These are phyloP conservation scores for Mus pahari DNA, from an alignment of 2,113 vertebrate genomes.

Conservation along the genomic window DNA sequence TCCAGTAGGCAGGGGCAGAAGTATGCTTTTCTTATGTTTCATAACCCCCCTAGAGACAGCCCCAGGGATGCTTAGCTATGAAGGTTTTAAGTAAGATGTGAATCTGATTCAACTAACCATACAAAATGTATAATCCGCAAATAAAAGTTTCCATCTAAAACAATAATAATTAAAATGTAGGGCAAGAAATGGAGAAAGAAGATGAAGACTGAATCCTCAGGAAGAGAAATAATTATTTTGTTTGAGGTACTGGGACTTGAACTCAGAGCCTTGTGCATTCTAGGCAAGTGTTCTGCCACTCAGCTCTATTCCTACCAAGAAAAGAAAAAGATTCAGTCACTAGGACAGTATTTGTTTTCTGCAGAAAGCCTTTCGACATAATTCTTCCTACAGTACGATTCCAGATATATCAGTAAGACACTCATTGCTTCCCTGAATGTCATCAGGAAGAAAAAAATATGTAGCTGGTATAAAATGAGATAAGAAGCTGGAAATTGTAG, in stretches of 20 bases:
- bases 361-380: background rate
- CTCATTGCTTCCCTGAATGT: background rate
- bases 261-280: background rate
- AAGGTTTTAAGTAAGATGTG: conserved; percentile 55
- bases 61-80: conserved; percentile 12
- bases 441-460: conserved; percentile 35
- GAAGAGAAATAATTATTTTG: background rate
- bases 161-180: conserved; percentile 55
- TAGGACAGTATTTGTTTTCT: conserved; percentile 31
- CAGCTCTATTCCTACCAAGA: background rate
- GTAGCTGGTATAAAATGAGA: conserved; percentile 1
- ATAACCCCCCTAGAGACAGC: background rate
- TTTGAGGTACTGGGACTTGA: background rate
- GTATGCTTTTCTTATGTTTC: conserved; percentile 39
- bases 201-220: background rate
- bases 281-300: background rate
- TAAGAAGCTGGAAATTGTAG: conserved; percentile 41
- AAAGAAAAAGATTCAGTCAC: background rate
- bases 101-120: conserved; percentile 55
- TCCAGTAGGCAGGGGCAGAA: background rate
- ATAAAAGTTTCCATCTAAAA: conserved; percentile 65
- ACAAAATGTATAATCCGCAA: conserved; percentile 52
- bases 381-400: background rate
- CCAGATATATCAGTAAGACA: background rate
- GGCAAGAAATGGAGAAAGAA: conserved; percentile 41